These are phyloP conservation scores for Rhyacichthys aspro DNA, from an alignment of 2,797 vertebrate genomes.

Conservation along the genomic window DNA sequence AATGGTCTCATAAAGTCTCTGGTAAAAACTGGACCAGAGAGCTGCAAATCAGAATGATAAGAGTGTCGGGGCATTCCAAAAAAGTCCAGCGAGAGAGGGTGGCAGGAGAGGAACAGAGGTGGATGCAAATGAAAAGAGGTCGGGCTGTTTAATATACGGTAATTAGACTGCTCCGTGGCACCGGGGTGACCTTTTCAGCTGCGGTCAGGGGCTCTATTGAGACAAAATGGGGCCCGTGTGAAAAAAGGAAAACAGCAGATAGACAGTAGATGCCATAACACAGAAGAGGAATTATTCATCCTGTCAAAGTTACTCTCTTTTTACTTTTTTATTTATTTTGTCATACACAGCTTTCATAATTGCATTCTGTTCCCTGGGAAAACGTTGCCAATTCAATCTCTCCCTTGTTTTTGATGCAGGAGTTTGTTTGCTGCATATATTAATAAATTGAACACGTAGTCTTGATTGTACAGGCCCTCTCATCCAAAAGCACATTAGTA, in stretches of 20 bases:
- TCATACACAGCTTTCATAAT: conserved; percentile 59
- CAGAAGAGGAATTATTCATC: conserved; percentile 38
- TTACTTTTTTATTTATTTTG: conserved; percentile 55
- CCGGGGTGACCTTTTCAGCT: conserved; percentile 60
- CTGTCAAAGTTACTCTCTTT: conserved; percentile 32
- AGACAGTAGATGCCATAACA: conserved; percentile 29
- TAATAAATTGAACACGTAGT: conserved; percentile 65
- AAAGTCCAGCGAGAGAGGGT: conserved; percentile 20
- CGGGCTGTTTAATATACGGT: conserved; percentile 58
- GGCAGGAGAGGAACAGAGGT: conserved; percentile 43
- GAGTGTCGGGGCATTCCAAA: neutral
- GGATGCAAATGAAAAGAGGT: conserved; percentile 60
- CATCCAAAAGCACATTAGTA: conserved; percentile 60
- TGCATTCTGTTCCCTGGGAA: conserved; percentile 59
- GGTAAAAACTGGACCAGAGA: conserved; percentile 20
- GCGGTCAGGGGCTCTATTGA: conserved; percentile 32
- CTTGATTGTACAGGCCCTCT: conserved; percentile 55
- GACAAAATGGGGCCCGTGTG: conserved; percentile 35
- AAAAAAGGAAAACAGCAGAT: conserved; percentile 28
- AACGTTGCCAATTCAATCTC: conserved; percentile 54
- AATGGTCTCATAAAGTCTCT: conserved; percentile 15
- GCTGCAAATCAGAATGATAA: conserved; percentile 16
- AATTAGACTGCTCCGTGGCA: conserved; percentile 55
- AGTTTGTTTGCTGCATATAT: conserved; percentile 64
- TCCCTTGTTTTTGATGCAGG: conserved; percentile 43